Base-by-base conservation (phyloP, 2,113 vertebrate species). In the Dolichotis patagonum region DNA sequence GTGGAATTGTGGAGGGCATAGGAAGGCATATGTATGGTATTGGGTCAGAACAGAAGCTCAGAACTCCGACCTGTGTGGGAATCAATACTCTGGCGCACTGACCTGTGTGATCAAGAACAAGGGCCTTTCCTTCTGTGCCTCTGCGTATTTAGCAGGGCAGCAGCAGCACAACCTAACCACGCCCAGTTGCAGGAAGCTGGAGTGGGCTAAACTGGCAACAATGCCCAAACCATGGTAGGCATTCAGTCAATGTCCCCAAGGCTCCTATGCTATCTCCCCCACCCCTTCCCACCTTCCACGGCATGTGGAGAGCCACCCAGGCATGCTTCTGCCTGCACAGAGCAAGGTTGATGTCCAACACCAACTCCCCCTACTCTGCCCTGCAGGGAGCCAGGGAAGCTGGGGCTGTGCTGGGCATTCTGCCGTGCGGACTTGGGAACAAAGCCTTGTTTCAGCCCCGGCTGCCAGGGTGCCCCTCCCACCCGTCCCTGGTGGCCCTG, bases 371-470 rank as follows among this genome's bases (percentile, higher is more conserved):
- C 71, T 56, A 52, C 77, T 92, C 85, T 86, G 69, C 82, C 84
- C 80, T 14, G n/a, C 86, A 95, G 96, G 93, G 95, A 92, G 87
- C 83, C 14, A 0, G 67, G 88, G 90, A 89, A 69, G 91, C 83
- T 85, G 83, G 73, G 67, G 32, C 89, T 85, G 58, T 77, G 80
- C 95, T 93, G 93, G 97, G 97, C 96, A 95, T 95, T 63, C 95
- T 97, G 97, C 97, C 97, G 94, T 20, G 67, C 80, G 71, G 77
- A 86, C 52, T 63, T 46, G 46, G 30, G 90, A 95, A 97, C 96
- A 96, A 96, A 97, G 97, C 84, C 54, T 92, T 89, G 89, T 96
- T 56, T 95, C 81, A 69, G 78, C 46, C n/a, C 78, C 52, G 93
- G 91, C 80, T 94, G 91, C 65, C 43, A 83, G 80, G 65, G 60